A percentile compares a stretch with the other conserved stretches of the same genome.
phyloP scores from a whole-genome alignment of 2,797 vertebrate genomes.

The Girardinus metallicus region DNA sequence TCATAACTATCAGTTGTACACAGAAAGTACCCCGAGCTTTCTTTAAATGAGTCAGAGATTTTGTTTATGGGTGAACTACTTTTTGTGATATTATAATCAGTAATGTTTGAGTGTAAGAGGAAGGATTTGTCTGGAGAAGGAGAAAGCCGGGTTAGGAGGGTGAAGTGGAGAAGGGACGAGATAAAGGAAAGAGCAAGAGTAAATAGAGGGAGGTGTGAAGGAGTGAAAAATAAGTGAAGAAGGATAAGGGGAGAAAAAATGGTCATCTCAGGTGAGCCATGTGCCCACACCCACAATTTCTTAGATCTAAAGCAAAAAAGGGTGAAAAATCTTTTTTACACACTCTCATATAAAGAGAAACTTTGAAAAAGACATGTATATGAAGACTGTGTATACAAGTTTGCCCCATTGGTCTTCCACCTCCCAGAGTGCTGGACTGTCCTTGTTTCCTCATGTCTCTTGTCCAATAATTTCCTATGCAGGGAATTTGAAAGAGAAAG shows the following conservation, averaged over 20 bases:
- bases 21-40: neutral
- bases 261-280: slow-evolving; percentile 30
- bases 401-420: slow-evolving; percentile 51
- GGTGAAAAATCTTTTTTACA: slow-evolving; percentile 60
- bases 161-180: slow-evolving; percentile 43
- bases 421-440: slow-evolving; percentile 71
- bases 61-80: neutral
- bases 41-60: neutral
- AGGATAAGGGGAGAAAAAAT: slow-evolving; percentile 24
- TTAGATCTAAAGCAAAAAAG: slow-evolving; percentile 45
- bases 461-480: slow-evolving; percentile 77
- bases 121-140: slow-evolving; percentile 6
- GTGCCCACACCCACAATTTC: slow-evolving; percentile 40
- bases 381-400: slow-evolving; percentile 40
- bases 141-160: slow-evolving; percentile 54
- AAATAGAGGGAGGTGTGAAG: slow-evolving; percentile 56
- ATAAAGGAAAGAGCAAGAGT: slow-evolving; percentile 47
- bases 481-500: slow-evolving; percentile 80
- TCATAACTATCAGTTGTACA: slow-evolving; percentile 8
- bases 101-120: neutral
- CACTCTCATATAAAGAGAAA: slow-evolving; percentile 42
- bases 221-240: slow-evolving; percentile 37
- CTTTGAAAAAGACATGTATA: slow-evolving; percentile 42
- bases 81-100: neutral
- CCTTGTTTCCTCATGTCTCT: slow-evolving; percentile 76